Conservation (phyloP, 2,797 vertebrate species). For the Helarctos malayanus region DNA sequence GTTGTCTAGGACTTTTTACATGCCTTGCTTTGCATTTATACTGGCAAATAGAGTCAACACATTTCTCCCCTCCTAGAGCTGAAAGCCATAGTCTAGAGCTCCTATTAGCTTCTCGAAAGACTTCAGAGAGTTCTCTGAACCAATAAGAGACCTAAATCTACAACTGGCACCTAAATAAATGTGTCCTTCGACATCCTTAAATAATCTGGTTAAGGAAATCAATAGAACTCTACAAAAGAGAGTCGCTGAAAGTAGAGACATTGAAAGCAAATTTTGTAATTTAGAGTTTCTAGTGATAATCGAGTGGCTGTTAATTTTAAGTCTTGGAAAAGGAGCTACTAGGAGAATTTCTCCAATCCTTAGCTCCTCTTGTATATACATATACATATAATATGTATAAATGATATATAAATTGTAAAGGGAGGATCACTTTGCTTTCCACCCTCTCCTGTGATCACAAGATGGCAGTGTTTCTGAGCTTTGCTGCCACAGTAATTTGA, state of each 20-base stretch:
- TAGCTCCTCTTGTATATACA: background rate
- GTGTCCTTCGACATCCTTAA: background rate
- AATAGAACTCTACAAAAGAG: constrained; percentile 11
- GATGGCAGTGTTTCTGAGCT: constrained; percentile 75
- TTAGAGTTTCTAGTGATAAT: background rate
- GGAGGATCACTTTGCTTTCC: background rate
- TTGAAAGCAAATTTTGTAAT: background rate
- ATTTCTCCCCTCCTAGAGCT: background rate
- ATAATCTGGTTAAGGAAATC: background rate
- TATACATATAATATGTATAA: background rate
- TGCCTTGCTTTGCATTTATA: background rate
- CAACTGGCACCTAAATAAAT: background rate
- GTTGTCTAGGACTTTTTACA: background rate
- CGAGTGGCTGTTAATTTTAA: background rate
- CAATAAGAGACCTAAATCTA: background rate
- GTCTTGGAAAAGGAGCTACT: background rate
- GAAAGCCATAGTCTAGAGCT: background rate
- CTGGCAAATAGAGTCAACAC: background rate
- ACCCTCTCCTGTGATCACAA: constrained; percentile 42
- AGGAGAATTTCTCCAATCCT: background rate
- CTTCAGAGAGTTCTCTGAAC: background rate
- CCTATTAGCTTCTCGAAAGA: background rate
- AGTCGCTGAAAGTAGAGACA: background rate
- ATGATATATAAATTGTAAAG: background rate
- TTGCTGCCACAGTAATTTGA: background rate